Percentiles rank a stretch among this genome's conserved stretches.
Evolutionary conservation across 2,113 vertebrate genomes (phyloP).

Genomic region (Erythrocebus patas): DNA sequence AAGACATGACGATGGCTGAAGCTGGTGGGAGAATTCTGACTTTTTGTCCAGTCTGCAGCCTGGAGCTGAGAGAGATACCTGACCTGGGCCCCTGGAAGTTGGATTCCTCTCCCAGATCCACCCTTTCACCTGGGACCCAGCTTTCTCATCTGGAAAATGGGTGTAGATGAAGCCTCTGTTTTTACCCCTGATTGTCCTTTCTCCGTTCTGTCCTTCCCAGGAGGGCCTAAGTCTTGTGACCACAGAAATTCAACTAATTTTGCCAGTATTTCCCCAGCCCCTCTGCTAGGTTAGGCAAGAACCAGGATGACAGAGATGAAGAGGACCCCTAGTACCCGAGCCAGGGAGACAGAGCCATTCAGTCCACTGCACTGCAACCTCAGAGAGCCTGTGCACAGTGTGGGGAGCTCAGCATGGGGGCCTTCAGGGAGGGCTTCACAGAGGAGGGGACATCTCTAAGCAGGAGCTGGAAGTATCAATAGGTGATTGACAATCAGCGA

Average conservation of each 20-base stretch:
- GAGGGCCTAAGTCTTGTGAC: background rate
- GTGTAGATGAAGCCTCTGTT: background rate
- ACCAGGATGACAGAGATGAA: background rate
- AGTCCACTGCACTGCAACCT: accelerated
- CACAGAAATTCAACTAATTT: background rate
- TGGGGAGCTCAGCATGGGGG: background rate
- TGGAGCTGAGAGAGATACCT: background rate
- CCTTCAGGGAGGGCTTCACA: background rate
- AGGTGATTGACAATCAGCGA: background rate
- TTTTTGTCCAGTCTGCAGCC: background rate
- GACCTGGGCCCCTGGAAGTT: background rate
- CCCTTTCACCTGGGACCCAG: background rate
- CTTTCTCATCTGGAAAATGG: background rate
- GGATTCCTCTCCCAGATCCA: background rate
- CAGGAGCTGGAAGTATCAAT: background rate
- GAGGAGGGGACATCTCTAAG: background rate
- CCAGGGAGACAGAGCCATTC: background rate
- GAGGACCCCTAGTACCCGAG: background rate
- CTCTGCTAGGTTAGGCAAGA: background rate
- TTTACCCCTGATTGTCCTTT: background rate
- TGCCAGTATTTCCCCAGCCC: background rate
- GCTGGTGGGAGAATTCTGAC: background rate
- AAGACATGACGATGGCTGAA: background rate
- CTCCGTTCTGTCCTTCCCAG: too few species aligned
- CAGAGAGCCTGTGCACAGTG: background rate